Percentiles rank a stretch among this genome's conserved stretches.
Conservation (phyloP, 2,113 vertebrate genomes). For the Pampusana beccarii region DNA sequence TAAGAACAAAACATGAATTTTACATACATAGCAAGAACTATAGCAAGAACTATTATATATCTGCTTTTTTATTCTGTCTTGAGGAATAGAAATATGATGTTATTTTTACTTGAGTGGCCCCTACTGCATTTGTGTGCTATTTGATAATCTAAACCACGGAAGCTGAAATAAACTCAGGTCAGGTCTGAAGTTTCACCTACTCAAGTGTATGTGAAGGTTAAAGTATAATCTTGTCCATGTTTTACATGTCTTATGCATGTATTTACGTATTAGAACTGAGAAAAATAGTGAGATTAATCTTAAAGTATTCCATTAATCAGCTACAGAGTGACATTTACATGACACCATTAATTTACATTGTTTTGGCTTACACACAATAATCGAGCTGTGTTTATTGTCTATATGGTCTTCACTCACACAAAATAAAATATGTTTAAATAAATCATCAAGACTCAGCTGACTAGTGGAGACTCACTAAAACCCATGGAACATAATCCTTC, state of each 20-base stretch:
- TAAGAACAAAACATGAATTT: background rate
- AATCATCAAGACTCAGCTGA: background rate
- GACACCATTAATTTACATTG: background rate
- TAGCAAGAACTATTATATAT: background rate
- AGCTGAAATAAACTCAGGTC: background rate
- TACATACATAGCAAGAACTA: background rate
- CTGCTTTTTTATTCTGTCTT: fast-evolving
- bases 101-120: background rate
- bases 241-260: background rate
- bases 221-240: background rate
- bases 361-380: background rate
- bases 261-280: background rate
- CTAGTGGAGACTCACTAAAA: background rate
- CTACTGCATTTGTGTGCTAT: background rate
- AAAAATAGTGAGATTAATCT: background rate
- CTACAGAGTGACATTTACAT: background rate
- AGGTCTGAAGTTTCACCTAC: background rate
- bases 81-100: background rate
- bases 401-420: background rate
- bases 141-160: background rate
- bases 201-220: background rate
- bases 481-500: background rate
- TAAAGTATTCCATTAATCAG: background rate
- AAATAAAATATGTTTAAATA: background rate
- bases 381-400: background rate